Conservation (phyloP, 2,888 invertebrate genomes). For the Apamea epomidion region DNA sequence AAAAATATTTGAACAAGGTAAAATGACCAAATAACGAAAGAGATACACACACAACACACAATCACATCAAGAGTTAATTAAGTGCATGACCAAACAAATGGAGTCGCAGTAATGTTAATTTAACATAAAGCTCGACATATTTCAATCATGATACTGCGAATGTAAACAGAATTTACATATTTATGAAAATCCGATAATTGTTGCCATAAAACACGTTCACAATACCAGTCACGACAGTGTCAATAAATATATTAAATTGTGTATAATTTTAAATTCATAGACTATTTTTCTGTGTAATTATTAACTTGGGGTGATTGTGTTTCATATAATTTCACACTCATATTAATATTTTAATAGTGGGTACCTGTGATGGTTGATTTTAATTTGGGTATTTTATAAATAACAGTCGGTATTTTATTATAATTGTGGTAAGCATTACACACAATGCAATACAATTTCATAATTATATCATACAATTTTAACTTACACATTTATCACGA, state of each 20-base stretch:
- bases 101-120: constrained; percentile 59
- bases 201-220: constrained; percentile 56
- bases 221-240: constrained; percentile 27
- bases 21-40: constrained; percentile 2
- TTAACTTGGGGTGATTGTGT: not conserved
- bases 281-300: constrained; percentile 13
- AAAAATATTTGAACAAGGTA: not conserved
- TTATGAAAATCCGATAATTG: constrained; percentile 69
- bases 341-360: not conserved
- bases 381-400: not conserved
- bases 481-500: not conserved
- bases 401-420: not conserved
- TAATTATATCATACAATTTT: not conserved
- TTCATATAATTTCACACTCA: constrained; percentile 7
- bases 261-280: constrained; percentile 26
- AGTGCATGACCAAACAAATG: constrained; percentile 48
- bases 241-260: constrained; percentile 33
- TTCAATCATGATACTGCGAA: constrained; percentile 74
- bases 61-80: constrained; percentile 40
- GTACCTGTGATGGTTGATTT: not conserved
- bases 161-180: constrained; percentile 75
- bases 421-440: no score
- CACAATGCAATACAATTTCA: not conserved
- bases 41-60: constrained; percentile 22
- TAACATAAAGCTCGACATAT: constrained; percentile 69